Conservation (phyloP, 2,113 vertebrate species). For the Nothoprocta pentlandii region DNA sequence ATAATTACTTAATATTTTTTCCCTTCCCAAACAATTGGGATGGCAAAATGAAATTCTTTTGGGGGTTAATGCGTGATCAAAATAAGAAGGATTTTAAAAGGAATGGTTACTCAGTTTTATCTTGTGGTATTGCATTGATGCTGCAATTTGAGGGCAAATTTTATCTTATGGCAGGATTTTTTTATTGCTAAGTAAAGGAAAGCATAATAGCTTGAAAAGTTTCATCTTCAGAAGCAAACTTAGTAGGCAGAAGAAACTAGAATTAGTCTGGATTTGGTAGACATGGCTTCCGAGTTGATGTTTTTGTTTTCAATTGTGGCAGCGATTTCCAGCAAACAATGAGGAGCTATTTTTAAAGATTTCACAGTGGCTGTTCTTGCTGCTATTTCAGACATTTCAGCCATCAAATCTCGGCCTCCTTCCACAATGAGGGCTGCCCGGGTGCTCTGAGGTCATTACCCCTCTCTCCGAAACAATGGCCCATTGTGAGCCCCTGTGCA, state of each 20-base stretch:
- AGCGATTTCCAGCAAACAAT: conserved; percentile 38
- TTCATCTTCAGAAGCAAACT: not conserved
- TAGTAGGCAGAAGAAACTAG: not conserved
- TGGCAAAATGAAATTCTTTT: not conserved
- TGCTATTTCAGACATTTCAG: conserved; percentile 58
- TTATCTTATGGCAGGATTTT: not conserved
- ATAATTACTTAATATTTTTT: not conserved
- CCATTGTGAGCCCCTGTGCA: conserved; percentile 66
- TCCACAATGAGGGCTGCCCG: conserved; percentile 55
- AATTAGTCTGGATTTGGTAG: not conserved
- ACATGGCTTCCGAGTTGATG: not conserved
- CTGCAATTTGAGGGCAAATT: not conserved
- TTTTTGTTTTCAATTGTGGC: not conserved
- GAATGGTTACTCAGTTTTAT: not conserved
- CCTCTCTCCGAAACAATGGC: conserved; percentile 73
- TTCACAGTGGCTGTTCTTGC: conserved; percentile 38
- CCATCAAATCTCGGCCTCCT: conserved; percentile 49
- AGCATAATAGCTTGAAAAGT: not conserved
- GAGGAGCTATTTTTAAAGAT: conserved; percentile 49
- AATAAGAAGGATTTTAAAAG: not conserved
- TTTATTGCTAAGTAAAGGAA: not conserved
- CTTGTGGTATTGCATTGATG: not conserved
- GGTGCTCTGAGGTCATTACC: conserved; percentile 67
- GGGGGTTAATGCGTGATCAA: not conserved
- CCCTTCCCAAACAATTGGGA: not conserved